phyloP scores from a whole-genome alignment of 2,113 vertebrate species.

The Variabilichromis moorii region DNA sequence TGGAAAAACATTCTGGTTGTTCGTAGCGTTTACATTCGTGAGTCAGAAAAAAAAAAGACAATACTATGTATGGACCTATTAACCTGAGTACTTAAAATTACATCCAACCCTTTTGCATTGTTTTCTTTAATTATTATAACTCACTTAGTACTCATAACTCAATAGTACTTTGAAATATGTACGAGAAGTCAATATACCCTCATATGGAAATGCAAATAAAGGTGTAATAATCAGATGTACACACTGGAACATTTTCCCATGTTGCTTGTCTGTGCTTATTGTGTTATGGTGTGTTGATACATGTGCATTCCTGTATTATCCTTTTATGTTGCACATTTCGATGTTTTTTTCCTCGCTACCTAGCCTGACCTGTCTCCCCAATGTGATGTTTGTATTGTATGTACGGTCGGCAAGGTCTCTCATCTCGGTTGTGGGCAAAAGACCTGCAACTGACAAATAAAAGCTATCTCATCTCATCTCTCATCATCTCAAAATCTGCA shows the following conservation, averaged over 20 bases:
- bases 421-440: rapidly evolving
- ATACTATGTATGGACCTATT: not conserved
- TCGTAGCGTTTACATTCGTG: not conserved
- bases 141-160: not conserved
- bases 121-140: not conserved
- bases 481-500: not conserved
- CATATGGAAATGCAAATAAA: not conserved
- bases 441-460: not conserved
- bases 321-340: rapidly evolving
- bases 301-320: no score
- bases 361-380: no score
- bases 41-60: not conserved
- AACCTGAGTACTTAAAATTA: not conserved
- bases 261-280: no score
- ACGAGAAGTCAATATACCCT: rapidly evolving
- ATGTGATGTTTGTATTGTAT: no score
- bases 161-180: not conserved
- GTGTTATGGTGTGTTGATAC: rapidly evolving
- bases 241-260: no score
- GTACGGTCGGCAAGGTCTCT: no score
- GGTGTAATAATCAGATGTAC: not conserved
- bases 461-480: not conserved
- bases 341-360: no score
- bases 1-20: not conserved
- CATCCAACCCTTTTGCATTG: not conserved